Conservation (phyloP, 2,797 vertebrate species). For the Lagorchestes hirsutus region DNA sequence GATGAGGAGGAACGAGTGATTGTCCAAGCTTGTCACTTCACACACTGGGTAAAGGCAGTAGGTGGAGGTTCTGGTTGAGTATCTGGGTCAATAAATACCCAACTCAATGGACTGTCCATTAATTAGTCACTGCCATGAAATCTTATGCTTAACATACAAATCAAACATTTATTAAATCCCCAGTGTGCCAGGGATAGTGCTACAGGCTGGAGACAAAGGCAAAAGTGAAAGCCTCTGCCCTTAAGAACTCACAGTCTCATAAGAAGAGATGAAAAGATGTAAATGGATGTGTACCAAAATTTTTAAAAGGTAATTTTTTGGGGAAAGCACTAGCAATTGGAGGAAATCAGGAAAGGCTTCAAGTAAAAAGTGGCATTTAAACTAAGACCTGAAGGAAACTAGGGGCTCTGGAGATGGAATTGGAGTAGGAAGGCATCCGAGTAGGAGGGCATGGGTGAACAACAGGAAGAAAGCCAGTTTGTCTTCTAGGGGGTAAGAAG, state of each 20-base stretch:
- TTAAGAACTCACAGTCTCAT: too few relatives aligned
- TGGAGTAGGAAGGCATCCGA: neutral
- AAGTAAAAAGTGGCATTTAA: neutral
- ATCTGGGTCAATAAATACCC: neutral
- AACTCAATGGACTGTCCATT: neutral
- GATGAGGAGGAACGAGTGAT: neutral
- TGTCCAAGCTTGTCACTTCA: neutral
- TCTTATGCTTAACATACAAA: neutral
- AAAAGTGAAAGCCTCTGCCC: too few relatives aligned
- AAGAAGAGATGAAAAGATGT: too few relatives aligned
- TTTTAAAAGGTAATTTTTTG: neutral
- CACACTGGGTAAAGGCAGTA: neutral
- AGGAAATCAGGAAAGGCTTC: neutral
- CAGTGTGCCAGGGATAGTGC: neutral
- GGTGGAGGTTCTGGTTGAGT: neutral
- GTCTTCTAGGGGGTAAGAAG: neutral
- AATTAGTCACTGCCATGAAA: neutral
- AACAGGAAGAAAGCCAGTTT: neutral
- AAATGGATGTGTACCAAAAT: neutral
- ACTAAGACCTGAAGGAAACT: neutral
- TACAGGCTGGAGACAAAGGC: neutral
- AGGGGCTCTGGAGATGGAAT: neutral
- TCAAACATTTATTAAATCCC: neutral
- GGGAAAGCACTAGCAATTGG: neutral
- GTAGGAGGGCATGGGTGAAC: neutral